phyloP scores from a whole-genome alignment of 2,888 invertebrate species.

The Melanotus villosus region DNA sequence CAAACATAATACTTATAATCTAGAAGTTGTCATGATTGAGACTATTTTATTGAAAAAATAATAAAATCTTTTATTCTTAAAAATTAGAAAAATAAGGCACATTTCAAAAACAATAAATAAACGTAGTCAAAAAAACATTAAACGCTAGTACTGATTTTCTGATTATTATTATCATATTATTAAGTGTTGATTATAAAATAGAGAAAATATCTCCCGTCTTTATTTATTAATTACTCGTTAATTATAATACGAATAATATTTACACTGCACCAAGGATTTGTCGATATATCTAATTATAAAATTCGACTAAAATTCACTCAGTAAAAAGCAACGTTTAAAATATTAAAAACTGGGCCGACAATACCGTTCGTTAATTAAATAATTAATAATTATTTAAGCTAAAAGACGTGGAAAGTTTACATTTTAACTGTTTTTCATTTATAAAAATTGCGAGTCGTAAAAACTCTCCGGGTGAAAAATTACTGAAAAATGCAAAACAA shows the following conservation, averaged over 20 bases:
- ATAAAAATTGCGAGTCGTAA: too few species aligned
- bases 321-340: too few species aligned
- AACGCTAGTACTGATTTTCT: constrained; percentile 18
- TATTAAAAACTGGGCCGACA: too few species aligned
- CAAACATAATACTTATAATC: not conserved
- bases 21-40: constrained; percentile 10
- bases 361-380: too few species aligned
- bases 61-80: constrained; percentile 5
- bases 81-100: constrained; percentile 27
- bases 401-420: too few species aligned
- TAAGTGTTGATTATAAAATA: not conserved
- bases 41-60: not conserved
- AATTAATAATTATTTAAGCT: too few species aligned
- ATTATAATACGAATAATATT: constrained; percentile 25
- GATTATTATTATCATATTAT: not conserved
- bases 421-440: too few species aligned
- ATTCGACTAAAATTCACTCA: not conserved
- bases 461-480: too few species aligned
- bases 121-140: constrained; percentile 10
- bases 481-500: too few species aligned
- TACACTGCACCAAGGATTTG: constrained; percentile 29
- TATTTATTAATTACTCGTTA: not conserved
- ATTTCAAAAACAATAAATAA: constrained; percentile 26
- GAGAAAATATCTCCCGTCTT: too few species aligned
- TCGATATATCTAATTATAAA: not conserved